A percentile compares a stretch with the other conserved stretches of the same genome.
Conservation (phyloP, 2,113 vertebrate genomes). For the Taxidea taxus region DNA sequence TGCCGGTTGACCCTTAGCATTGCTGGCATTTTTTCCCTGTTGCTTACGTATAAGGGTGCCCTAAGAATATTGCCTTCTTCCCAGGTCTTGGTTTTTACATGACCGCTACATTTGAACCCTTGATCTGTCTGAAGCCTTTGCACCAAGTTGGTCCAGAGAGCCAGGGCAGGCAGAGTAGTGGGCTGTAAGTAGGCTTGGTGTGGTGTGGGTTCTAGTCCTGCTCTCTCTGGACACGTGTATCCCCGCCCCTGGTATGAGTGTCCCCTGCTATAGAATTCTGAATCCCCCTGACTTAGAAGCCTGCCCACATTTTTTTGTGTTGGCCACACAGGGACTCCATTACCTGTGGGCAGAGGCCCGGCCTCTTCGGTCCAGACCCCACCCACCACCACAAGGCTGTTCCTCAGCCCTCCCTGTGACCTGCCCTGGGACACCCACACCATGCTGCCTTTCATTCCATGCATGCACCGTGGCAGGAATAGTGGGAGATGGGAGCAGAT, state of each 20-base stretch:
- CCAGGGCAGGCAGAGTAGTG: neutral
- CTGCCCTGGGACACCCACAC: neutral
- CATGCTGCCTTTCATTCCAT: accelerated
- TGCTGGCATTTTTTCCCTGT: slow-evolving; percentile 13
- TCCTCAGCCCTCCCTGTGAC: neutral
- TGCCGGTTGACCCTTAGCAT: slow-evolving; percentile 51
- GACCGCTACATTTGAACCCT: neutral
- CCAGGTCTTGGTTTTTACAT: neutral
- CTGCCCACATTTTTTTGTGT: neutral
- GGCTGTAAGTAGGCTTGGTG: neutral
- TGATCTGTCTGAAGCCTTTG: neutral
- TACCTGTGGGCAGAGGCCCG: neutral
- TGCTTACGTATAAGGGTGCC: neutral
- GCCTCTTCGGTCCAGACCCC: neutral
- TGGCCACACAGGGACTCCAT: too few species aligned
- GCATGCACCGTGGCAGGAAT: accelerated
- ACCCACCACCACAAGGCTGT: neutral
- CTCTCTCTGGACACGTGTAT: neutral
- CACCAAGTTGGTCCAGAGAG: neutral
- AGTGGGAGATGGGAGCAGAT: neutral
- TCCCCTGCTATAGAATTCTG: neutral
- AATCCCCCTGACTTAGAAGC: neutral
- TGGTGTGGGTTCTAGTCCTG: neutral
- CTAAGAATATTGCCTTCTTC: neutral
- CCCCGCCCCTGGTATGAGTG: accelerated